These are phyloP conservation scores for Steinernema hermaphroditum DNA, from an alignment of 2,888 invertebrate species.

Conservation along the genomic window DNA sequence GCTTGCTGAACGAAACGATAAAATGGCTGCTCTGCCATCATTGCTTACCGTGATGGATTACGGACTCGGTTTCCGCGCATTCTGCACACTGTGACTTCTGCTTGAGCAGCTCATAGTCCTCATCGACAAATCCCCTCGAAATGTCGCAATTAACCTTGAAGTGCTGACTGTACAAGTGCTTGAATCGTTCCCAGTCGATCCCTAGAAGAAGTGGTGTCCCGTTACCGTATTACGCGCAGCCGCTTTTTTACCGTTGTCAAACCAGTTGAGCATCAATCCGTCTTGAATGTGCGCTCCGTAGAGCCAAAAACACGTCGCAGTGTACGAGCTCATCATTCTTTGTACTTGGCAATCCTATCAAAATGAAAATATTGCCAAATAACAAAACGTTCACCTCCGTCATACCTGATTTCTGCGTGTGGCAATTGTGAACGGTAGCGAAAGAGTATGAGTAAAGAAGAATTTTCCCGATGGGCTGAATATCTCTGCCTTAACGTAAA, in stretches of 20 bases:
- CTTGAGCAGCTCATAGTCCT: slow-evolving; percentile 46
- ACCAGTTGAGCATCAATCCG: slow-evolving; percentile 51
- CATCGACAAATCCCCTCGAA: slow-evolving; percentile 40
- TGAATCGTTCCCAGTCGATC: slow-evolving; percentile 49
- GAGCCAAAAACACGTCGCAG: slow-evolving; percentile 54
- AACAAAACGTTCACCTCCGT: background rate
- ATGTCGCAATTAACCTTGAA: slow-evolving; percentile 51
- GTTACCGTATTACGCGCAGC: no score
- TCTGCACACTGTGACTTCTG: slow-evolving; percentile 48
- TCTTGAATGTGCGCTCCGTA: slow-evolving; percentile 49
- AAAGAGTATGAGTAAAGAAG: slow-evolving; percentile 48
- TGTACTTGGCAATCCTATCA: slow-evolving; percentile 50
- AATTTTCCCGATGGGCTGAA: slow-evolving; percentile 47
- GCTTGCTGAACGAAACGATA: no score
- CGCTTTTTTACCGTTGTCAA: slow-evolving; percentile 41
- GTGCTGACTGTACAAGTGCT: slow-evolving; percentile 45
- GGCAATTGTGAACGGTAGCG: slow-evolving; percentile 50
- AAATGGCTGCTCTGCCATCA: background rate
- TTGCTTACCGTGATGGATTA: background rate
- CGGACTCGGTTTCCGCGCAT: slow-evolving; percentile 35
- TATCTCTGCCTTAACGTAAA: slow-evolving; percentile 49
- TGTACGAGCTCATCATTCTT: slow-evolving; percentile 54
- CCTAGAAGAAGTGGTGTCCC: slow-evolving; percentile 28
- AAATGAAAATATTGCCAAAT: background rate
- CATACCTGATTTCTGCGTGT: slow-evolving; percentile 51